Evolutionary conservation across 2,888 invertebrate species (phyloP).

Genomic region (Dyspetes luteomarginatus): DNA sequence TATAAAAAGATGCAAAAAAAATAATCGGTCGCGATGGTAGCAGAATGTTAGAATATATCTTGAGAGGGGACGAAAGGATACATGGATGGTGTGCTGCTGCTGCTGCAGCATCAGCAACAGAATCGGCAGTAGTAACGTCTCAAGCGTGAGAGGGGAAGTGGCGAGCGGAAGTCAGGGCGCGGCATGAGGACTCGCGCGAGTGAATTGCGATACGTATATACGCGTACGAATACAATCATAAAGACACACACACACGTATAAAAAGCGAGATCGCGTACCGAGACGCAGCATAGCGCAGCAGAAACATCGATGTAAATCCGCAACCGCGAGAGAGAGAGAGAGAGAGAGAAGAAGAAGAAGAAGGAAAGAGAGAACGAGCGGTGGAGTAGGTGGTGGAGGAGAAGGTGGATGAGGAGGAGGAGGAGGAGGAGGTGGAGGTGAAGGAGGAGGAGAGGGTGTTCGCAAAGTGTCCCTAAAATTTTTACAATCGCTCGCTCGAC

Average conservation of each 20-base stretch:
- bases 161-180: slow-evolving; percentile 68
- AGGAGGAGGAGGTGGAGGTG: slow-evolving; percentile 53
- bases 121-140: slow-evolving; percentile 50
- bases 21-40: slow-evolving; percentile 37
- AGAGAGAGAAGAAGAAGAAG: slow-evolving; percentile 76
- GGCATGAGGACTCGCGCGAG: slow-evolving; percentile 66
- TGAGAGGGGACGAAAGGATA: slow-evolving; percentile 39
- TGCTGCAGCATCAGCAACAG: slow-evolving; percentile 34
- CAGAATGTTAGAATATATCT: slow-evolving; percentile 59
- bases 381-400: slow-evolving; percentile 68
- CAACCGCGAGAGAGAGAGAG: slow-evolving; percentile 42
- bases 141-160: slow-evolving; percentile 71
- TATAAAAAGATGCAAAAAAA: slow-evolving; percentile 23
- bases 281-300: slow-evolving; percentile 63
- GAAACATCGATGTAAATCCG: slow-evolving; percentile 72
- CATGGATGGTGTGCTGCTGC: slow-evolving; percentile 36
- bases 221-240: slow-evolving; percentile 75
- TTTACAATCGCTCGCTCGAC: slow-evolving; percentile 86
- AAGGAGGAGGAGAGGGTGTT: slow-evolving; percentile 80
- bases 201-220: slow-evolving; percentile 73
- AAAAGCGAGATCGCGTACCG: too few relatives aligned
- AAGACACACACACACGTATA: not conserved
- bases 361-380: slow-evolving; percentile 70
- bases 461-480: slow-evolving; percentile 87
- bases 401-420: slow-evolving; percentile 80